A percentile compares a stretch with the other conserved stretches of the same genome.
phyloP scores from a whole-genome alignment of 1,140 invertebrate genomes.

The Tribolium castaneum region DNA sequence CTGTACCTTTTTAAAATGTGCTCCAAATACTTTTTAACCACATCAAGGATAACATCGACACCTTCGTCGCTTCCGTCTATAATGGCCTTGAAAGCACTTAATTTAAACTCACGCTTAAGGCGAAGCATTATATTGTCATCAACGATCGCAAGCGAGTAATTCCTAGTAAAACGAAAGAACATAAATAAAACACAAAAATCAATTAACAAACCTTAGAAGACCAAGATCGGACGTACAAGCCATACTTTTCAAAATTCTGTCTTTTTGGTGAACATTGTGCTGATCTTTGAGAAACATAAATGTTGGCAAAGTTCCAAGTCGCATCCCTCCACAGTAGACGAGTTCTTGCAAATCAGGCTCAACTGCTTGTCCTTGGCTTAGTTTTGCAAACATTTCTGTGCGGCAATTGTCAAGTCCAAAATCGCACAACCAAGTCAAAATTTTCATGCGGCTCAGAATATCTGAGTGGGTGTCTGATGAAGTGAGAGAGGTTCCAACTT shows the following conservation, averaged over 20 bases:
- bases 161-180: neutral
- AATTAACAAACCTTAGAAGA: neutral
- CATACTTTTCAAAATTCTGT: conserved; percentile 1
- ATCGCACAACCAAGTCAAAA: conserved; percentile 2
- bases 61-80: neutral
- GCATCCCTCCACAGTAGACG: neutral
- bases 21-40: neutral
- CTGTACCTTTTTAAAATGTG: neutral
- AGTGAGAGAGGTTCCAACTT: neutral
- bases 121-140: neutral
- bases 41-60: neutral
- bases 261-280: neutral
- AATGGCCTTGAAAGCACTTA: neutral
- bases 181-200: neutral
- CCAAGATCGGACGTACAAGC: neutral
- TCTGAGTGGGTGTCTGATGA: neutral
- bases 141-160: neutral
- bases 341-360: conserved; percentile 3
- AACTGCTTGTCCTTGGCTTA: neutral
- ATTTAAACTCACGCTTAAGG: neutral
- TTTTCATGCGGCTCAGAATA: neutral
- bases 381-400: neutral
- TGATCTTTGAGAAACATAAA: neutral
- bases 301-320: neutral
- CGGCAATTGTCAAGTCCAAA: neutral